Evolutionary conservation across 2,888 invertebrate species (phyloP).

Genomic region (Trachelus troglodyta): DNA sequence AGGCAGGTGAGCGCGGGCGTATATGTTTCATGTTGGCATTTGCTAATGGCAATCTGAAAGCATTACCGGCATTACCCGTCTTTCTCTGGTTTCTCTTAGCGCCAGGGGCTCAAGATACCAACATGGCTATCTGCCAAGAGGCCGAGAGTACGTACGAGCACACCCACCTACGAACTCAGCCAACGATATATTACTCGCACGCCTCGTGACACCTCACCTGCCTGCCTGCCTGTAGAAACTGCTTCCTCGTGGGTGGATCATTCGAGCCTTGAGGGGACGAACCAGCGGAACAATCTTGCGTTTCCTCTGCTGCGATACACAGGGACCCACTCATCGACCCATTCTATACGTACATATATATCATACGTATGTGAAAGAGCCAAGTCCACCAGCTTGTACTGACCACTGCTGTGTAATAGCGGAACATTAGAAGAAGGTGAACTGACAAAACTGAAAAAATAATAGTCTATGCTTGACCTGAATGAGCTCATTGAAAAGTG

Average conservation of each 20-base stretch:
- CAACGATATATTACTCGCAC: constrained; percentile 64
- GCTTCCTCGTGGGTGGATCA: constrained; percentile 65
- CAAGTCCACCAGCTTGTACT: too few relatives aligned
- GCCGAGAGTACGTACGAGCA: constrained; percentile 31
- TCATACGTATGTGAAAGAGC: too few relatives aligned
- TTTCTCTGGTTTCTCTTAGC: constrained; percentile 42
- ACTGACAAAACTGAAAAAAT: too few relatives aligned
- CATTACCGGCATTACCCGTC: constrained; percentile 50
- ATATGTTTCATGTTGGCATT: constrained; percentile 50
- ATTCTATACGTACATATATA: too few relatives aligned
- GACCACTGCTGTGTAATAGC: too few relatives aligned
- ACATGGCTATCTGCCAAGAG: constrained; percentile 11
- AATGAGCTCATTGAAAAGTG: too few relatives aligned
- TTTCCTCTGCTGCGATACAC: constrained; percentile 38
- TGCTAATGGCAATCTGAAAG: constrained; percentile 57
- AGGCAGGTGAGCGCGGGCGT: constrained; percentile 48
- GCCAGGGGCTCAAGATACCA: constrained; percentile 56
- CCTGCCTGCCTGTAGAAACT: constrained; percentile 36
- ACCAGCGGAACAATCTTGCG: constrained; percentile 46
- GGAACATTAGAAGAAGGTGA: too few relatives aligned
- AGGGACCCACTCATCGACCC: constrained; percentile 14
- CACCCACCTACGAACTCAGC: constrained; percentile 55
- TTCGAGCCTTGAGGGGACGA: constrained; percentile 28
- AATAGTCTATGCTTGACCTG: too few relatives aligned
- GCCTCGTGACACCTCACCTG: constrained; percentile 66